These are phyloP conservation scores for Musca domestica DNA, from an alignment of 1,140 invertebrate genomes.

Conservation along the genomic window DNA sequence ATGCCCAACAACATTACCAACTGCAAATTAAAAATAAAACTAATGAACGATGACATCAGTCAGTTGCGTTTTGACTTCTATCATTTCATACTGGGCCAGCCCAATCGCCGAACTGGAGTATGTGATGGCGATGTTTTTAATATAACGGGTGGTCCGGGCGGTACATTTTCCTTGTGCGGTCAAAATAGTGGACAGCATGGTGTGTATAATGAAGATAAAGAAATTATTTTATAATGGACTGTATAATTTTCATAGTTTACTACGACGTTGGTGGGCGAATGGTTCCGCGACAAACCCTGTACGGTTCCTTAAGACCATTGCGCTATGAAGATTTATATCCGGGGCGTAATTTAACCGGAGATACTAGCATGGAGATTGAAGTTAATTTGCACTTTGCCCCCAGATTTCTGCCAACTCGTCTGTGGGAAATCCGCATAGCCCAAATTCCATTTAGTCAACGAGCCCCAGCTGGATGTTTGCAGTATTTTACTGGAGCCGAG, in stretches of 20 bases:
- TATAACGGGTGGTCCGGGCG: conserved; percentile 59
- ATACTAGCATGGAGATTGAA: conserved; percentile 31
- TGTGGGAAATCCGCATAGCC: conserved; percentile 73
- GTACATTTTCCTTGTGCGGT: conserved; percentile 69
- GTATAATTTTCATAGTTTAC: conserved; percentile 58
- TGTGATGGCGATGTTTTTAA: conserved; percentile 73
- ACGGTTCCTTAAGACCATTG: conserved; percentile 38
- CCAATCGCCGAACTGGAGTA: conserved; percentile 72
- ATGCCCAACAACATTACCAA: conserved; percentile 62
- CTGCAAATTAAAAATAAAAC: conserved; percentile 67
- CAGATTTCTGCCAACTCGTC: conserved; percentile 59
- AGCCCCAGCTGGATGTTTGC: conserved; percentile 71
- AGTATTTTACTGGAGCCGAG: conserved; percentile 64
- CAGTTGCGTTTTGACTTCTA: conserved; percentile 76
- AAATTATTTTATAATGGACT: conserved; percentile 19
- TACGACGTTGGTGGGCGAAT: conserved; percentile 60
- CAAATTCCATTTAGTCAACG: conserved; percentile 72
- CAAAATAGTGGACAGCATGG: conserved; percentile 81
- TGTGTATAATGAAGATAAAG: conserved; percentile 55
- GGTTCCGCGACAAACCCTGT: conserved; percentile 43
- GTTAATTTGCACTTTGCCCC: conserved; percentile 55
- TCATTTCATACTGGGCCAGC: conserved; percentile 78
- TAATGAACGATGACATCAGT: conserved; percentile 71
- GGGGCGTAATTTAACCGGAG: conserved; percentile 2
- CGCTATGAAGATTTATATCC: conserved; percentile 24